Conservation (phyloP, 2,888 invertebrate species). For the Tachina lurida region DNA sequence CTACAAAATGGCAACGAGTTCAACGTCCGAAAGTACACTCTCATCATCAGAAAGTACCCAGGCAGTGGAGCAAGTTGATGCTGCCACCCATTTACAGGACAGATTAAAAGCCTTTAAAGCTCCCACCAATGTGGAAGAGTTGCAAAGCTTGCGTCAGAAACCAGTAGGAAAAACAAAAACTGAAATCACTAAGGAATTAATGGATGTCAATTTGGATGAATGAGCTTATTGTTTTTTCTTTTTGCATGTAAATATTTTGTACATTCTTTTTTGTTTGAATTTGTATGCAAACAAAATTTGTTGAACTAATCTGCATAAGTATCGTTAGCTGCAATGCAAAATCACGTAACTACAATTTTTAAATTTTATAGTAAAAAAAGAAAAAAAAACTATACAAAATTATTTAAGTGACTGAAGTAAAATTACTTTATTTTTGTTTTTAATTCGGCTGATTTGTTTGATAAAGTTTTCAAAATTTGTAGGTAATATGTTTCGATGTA, state of each 20-base stretch:
- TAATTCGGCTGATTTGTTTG: no score
- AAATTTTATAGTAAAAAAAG: no score
- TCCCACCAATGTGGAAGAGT: conserved; percentile 47
- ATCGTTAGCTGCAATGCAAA: no score
- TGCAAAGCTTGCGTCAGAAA: conserved; percentile 60
- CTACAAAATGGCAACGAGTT: conserved; percentile 79
- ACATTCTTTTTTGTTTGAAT: background rate
- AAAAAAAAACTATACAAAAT: no score
- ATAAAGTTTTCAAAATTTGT: no score
- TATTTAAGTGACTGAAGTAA: no score
- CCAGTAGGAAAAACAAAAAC: conserved; percentile 80
- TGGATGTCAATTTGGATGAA: conserved; percentile 84
- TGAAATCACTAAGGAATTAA: conserved; percentile 85
- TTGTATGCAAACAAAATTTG: no score
- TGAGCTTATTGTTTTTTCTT: conserved; percentile 16
- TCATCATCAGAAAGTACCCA: conserved; percentile 72
- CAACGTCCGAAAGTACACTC: conserved; percentile 22
- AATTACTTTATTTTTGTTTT: no score
- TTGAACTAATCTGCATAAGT: no score
- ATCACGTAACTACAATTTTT: no score
- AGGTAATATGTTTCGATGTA: no score
- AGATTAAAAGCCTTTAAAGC: conserved; percentile 54
- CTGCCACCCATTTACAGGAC: conserved; percentile 42
- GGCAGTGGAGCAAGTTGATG: conserved; percentile 66
- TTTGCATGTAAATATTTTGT: conserved; percentile 16